Conservation (phyloP, 2,888 invertebrate genomes). For the Colostygia pectinataria region DNA sequence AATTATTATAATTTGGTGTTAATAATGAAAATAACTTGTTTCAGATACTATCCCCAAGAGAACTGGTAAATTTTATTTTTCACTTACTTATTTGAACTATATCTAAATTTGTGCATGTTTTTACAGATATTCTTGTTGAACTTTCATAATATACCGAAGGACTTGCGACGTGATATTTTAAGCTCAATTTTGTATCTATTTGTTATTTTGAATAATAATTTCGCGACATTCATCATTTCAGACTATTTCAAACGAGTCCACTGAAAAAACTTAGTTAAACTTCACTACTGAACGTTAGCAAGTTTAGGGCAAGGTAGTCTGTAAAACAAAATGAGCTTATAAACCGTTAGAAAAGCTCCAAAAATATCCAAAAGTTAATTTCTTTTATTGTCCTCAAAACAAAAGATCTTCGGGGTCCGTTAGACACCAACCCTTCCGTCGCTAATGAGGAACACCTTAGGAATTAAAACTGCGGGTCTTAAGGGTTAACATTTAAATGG, state of each 20-base stretch:
- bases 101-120: not conserved
- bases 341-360: too few species aligned
- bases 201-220: too few species aligned
- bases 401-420: conserved; percentile 66
- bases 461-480: conserved; percentile 49
- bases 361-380: conserved; percentile 36
- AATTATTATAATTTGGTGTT: conserved; percentile 49
- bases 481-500: conserved; percentile 10
- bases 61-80: conserved; percentile 64
- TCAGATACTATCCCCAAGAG: conserved; percentile 82
- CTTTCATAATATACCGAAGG: too few species aligned
- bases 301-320: too few species aligned
- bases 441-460: conserved; percentile 61
- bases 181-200: too few species aligned
- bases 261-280: too few species aligned
- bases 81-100: not conserved
- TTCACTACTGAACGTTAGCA: too few species aligned
- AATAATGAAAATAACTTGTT: conserved; percentile 67
- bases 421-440: conserved; percentile 68
- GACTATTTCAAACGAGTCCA: too few species aligned
- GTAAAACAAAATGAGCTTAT: too few species aligned
- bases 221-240: too few species aligned
- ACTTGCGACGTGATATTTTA: too few species aligned
- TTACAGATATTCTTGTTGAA: too few species aligned
- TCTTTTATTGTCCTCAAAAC: conserved; percentile 52